Base-by-base conservation (phyloP, 1,140 invertebrate species). In the Halesus radiatus region DNA sequence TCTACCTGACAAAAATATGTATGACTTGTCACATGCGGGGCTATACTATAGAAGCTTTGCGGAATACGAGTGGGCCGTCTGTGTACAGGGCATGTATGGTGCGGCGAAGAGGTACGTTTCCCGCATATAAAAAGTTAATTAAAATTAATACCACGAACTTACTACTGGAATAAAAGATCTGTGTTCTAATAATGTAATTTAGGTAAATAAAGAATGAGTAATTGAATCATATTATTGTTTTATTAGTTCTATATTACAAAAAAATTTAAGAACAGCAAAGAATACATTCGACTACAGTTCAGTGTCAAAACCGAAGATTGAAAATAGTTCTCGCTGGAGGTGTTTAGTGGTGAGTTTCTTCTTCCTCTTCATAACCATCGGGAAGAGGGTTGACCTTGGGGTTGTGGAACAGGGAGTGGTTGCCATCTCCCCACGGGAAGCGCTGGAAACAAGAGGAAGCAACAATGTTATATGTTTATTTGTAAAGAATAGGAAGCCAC, bases 391-490 rank as follows among this genome's bases (percentile, higher is more conserved):
- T 97, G 58, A 90, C 87, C 84, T 95, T 92, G 73, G 94, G 92
- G 88, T 97, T 97, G 89, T 96, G 95, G 92, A 98, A 97, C 53
- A 98, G 87, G 22, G 91, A 90, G 78, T 94, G 92, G 85, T 95
- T 93, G 74, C 96, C 96, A 89, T 97, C 96, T 82, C 96, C 96
- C 96, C 96, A 98, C 79, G 96, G 96, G 90, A 96, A 98, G 76
- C 91, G 88, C 86, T 94, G 86, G 79, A 88, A 80, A 82, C 79
- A 84, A 66, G 3, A 56, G 58, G 32, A 37, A 37, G 4, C 32
- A 8, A 37, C 7, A 37, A 37, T 37, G 7, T 37, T 37, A 37
- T 37, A 37, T 8, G 7, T 37, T 37, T 37, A 8, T 37, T 37
- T 37, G 26, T 2, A 29, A 29, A 29, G 26, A 29, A 29, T 29